Conservation (phyloP, 2,888 invertebrate species). For the Chromoteleia sp. region DNA sequence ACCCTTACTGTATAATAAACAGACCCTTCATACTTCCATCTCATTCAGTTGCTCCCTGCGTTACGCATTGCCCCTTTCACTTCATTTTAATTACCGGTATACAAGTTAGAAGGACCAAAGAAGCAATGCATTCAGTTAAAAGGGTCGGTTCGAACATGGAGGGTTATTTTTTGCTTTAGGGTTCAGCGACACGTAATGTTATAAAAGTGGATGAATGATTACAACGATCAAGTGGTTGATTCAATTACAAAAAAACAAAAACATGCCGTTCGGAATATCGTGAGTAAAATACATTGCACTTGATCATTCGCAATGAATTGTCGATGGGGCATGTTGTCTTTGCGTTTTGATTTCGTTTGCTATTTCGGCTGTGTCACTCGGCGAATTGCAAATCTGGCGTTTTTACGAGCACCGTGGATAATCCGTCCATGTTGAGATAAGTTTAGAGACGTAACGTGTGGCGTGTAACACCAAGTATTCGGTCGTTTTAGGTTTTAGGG, state of each 20-base stretch:
- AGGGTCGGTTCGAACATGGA: conserved; percentile 42
- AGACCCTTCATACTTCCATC: conserved; percentile 37
- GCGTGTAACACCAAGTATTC: conserved; percentile 57
- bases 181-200: conserved; percentile 37
- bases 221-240: conserved; percentile 50
- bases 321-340: conserved; percentile 5
- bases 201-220: conserved; percentile 49
- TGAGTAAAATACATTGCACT: conserved; percentile 4
- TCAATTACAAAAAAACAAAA: conserved; percentile 50
- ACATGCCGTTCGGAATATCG: conserved; percentile 1
- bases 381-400: conserved; percentile 6
- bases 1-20: conserved; percentile 27
- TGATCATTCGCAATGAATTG: background rate
- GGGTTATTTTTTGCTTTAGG: conserved; percentile 54
- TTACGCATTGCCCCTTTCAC: conserved; percentile 52
- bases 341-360: conserved; percentile 2
- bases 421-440: conserved; percentile 26
- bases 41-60: conserved; percentile 9
- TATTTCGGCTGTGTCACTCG: background rate
- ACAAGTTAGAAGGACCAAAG: conserved; percentile 42
- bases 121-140: conserved; percentile 47
- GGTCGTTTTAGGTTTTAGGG: conserved; percentile 66
- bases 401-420: conserved; percentile 28
- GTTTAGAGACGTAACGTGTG: conserved; percentile 55
- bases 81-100: conserved; percentile 52